These are phyloP conservation scores for Myotis brandtii DNA, from an alignment of 2,113 vertebrate genomes.

Conservation along the genomic window DNA sequence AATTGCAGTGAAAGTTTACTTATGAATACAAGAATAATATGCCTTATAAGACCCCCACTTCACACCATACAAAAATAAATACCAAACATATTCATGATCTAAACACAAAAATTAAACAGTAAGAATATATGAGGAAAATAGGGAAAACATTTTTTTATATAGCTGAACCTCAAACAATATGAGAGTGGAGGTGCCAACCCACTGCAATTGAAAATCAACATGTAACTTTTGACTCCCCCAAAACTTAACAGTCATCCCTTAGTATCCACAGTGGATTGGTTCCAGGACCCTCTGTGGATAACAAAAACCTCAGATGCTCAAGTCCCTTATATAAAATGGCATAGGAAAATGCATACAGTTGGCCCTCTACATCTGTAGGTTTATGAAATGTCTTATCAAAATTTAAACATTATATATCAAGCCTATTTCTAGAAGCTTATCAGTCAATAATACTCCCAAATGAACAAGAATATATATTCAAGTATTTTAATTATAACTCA, in stretches of 20 bases:
- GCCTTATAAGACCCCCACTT: background rate
- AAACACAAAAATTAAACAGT: background rate
- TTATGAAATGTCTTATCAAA: background rate
- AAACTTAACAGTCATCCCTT: background rate
- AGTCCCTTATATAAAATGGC: background rate
- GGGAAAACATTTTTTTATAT: background rate
- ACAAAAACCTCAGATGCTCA: background rate
- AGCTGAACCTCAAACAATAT: background rate
- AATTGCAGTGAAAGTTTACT: background rate
- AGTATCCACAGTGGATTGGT: background rate
- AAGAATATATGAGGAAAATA: background rate
- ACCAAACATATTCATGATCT: background rate
- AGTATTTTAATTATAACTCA: background rate
- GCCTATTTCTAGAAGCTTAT: slow-evolving; percentile 4
- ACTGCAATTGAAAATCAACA: background rate
- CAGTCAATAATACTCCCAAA: background rate
- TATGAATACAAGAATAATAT: background rate
- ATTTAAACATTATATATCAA: background rate
- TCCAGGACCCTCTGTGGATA: background rate
- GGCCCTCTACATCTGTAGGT: background rate
- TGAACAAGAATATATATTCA: background rate
- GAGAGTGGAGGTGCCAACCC: background rate
- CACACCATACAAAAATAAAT: background rate
- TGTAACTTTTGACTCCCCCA: background rate
- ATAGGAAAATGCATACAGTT: background rate